phyloP scores from a whole-genome alignment of 1,140 invertebrate species.

The Zaprionus nigranus region DNA sequence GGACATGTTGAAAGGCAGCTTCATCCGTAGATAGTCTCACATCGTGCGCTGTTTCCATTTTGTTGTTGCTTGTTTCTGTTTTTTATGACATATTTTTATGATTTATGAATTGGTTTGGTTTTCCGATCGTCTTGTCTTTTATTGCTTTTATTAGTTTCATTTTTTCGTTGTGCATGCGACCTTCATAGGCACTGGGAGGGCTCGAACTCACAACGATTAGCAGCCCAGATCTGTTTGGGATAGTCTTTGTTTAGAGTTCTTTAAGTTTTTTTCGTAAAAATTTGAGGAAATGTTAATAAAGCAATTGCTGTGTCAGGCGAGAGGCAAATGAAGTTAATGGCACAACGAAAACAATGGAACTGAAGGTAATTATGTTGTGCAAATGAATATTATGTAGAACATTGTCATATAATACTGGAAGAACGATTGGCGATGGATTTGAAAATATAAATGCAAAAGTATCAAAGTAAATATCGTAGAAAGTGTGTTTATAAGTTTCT shows the following conservation, averaged over 20 bases:
- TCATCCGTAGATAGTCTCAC: constrained; percentile 21
- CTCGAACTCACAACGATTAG: constrained; percentile 47
- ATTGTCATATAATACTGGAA: background rate
- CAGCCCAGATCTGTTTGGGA: constrained; percentile 40
- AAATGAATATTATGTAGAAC: background rate
- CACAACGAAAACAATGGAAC: background rate
- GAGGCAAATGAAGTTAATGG: background rate
- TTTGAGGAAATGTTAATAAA: constrained; percentile 33
- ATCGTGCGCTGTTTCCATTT: constrained; percentile 50
- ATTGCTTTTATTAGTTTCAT: constrained; percentile 21
- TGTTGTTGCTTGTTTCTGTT: constrained; percentile 68
- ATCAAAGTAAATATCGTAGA: no score
- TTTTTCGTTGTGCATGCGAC: constrained; percentile 41
- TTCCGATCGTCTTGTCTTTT: constrained; percentile 41
- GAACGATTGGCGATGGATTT: background rate
- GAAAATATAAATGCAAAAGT: background rate
- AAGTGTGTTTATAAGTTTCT: no score
- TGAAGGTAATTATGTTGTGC: constrained; percentile 6
- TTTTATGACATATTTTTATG: constrained; percentile 83
- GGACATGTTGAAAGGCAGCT: constrained; percentile 76
- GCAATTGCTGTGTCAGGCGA: background rate
- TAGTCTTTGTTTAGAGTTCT: constrained; percentile 35
- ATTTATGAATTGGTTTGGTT: constrained; percentile 84
- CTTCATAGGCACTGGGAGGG: constrained; percentile 52
- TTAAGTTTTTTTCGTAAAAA: constrained; percentile 46